These are phyloP conservation scores for Lophius piscatorius DNA, from an alignment of 2,113 vertebrate species.

Conservation along the genomic window DNA sequence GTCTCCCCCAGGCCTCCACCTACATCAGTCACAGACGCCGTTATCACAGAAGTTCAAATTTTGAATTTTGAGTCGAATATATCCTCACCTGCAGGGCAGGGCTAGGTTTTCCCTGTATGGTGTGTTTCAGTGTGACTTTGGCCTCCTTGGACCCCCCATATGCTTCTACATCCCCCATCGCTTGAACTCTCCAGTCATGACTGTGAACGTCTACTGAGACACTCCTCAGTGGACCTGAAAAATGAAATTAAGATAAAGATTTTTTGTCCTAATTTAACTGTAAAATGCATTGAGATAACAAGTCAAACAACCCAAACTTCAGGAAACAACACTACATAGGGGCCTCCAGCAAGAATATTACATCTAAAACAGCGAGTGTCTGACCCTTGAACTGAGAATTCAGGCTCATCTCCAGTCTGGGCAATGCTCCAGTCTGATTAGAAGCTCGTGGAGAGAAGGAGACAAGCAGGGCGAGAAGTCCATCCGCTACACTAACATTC, in stretches of 20 bases:
- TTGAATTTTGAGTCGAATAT: too few relatives aligned
- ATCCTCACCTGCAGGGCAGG: slow-evolving; percentile 69
- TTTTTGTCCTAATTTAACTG: too few relatives aligned
- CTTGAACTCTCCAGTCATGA: slow-evolving; percentile 37
- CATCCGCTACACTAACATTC: slow-evolving; percentile 56
- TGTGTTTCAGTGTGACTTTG: slow-evolving; percentile 65
- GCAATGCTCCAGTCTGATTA: slow-evolving; percentile 24
- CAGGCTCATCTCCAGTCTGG: slow-evolving; percentile 36
- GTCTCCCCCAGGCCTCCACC: slow-evolving; percentile 76
- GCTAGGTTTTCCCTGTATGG: slow-evolving; percentile 13
- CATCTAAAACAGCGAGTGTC: too few relatives aligned
- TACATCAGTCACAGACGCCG: slow-evolving; percentile 20
- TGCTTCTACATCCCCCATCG: slow-evolving; percentile 56
- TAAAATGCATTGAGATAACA: background rate
- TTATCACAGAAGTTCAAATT: slow-evolving; percentile 1
- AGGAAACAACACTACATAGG: background rate
- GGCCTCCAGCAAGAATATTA: too few relatives aligned
- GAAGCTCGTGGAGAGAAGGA: slow-evolving; percentile 50
- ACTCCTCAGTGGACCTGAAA: slow-evolving; percentile 63
- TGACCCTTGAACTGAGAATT: slow-evolving; percentile 70
- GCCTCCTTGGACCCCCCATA: slow-evolving; percentile 60
- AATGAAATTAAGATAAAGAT: too few relatives aligned
- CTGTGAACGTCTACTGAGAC: slow-evolving; percentile 42
- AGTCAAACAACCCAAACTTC: background rate
- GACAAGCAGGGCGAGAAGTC: slow-evolving; percentile 65